A percentile compares a stretch with the other conserved stretches of the same genome.
These are phyloP conservation scores for Apostichopus leukothele DNA, from an alignment of 53 echinoderm and acorn worm species.

Conservation along the genomic window DNA sequence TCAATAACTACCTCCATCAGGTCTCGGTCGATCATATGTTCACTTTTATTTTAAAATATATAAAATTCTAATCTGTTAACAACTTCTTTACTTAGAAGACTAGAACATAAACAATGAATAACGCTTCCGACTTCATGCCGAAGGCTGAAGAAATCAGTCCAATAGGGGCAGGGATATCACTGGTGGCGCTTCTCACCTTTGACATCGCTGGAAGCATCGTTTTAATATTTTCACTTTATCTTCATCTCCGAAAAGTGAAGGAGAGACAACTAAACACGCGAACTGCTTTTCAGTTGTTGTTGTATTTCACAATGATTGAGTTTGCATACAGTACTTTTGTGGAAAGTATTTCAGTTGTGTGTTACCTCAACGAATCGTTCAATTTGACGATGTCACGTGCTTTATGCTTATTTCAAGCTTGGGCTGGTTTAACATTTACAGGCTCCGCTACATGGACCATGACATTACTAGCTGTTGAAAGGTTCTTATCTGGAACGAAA, in stretches of 20 bases:
- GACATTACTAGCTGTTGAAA: background rate
- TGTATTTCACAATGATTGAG: background rate
- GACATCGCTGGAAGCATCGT: background rate
- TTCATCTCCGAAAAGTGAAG: slow-evolving; percentile 3
- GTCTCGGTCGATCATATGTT: too few species aligned
- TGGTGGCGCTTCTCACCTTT: slow-evolving; percentile 11
- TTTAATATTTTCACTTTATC: background rate
- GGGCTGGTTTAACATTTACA: slow-evolving; percentile 5
- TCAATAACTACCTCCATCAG: too few species aligned
- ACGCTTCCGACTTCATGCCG: background rate
- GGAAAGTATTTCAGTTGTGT: slow-evolving; percentile 3
- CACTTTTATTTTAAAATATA: too few species aligned
- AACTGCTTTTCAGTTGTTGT: background rate
- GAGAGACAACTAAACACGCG: background rate
- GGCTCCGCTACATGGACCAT: slow-evolving; percentile 5
- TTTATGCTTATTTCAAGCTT: slow-evolving; percentile 26
- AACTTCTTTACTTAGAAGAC: too few species aligned
- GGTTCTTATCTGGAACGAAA: background rate
- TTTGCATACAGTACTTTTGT: background rate
- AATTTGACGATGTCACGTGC: slow-evolving; percentile 11
- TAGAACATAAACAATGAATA: background rate
- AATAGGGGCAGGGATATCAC: slow-evolving; percentile 17
- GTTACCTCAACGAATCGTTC: background rate
- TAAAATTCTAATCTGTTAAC: too few species aligned
- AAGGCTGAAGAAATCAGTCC: slow-evolving; percentile 6